Evolutionary conservation across 2,113 vertebrate genomes (phyloP).

Genomic region (Pungitius pungitius): DNA sequence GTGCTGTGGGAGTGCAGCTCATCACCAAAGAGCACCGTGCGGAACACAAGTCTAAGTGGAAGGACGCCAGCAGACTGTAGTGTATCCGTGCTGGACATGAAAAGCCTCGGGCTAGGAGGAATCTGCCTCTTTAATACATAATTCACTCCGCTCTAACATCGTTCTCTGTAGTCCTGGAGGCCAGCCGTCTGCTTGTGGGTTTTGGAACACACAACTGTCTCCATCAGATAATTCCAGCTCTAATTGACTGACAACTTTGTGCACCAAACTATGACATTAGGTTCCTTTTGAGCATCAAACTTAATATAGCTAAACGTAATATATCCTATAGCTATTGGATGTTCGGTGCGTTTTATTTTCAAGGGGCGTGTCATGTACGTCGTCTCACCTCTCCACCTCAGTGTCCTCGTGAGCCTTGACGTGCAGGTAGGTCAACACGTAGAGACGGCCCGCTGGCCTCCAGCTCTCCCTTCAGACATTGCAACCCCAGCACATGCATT

Average conservation of each 20-base stretch:
- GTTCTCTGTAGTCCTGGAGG: conserved; percentile 65
- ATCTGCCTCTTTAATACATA: conserved; percentile 79
- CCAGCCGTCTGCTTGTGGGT: conserved; percentile 55
- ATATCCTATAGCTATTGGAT: no score
- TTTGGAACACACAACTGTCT: conserved; percentile 70
- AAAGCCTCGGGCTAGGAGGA: conserved; percentile 76
- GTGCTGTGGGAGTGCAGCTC: conserved; percentile 70
- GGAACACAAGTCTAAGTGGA: conserved; percentile 78
- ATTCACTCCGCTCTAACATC: conserved; percentile 75
- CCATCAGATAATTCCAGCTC: conserved; percentile 60
- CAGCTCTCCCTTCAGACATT: conserved; percentile 55
- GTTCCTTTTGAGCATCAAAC: conserved; percentile 10
- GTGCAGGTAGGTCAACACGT: conserved; percentile 72
- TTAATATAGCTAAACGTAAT: no score
- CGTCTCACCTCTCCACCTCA: conserved; percentile 72
- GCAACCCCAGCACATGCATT: no score
- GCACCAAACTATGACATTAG: conserved; percentile 1
- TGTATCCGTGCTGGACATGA: conserved; percentile 72
- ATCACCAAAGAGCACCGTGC: conserved; percentile 72
- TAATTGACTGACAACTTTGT: conserved; percentile 44
- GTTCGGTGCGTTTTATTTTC: no score
- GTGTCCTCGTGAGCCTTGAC: conserved; percentile 64
- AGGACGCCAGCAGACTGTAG: conserved; percentile 74
- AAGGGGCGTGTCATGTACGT: conserved; percentile 27
- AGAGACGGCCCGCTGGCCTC: conserved; percentile 71